Base-by-base conservation (phyloP, 2,888 invertebrate genomes). In the Stictocephala bisonia region DNA sequence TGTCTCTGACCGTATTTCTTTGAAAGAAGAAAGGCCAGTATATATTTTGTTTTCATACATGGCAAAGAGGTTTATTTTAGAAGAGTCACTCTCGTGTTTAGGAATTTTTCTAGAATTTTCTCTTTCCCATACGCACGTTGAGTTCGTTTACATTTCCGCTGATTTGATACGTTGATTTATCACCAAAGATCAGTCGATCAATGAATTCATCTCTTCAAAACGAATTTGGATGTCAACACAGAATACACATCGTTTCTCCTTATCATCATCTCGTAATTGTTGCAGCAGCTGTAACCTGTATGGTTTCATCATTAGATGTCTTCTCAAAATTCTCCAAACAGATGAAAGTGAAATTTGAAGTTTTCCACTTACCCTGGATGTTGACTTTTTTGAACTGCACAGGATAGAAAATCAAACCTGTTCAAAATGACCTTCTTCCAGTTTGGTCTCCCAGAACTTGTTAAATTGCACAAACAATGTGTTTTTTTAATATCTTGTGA, bases 151-250 rank as follows among this genome's bases (percentile, higher is more conserved):
- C n/a, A n/a, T n/a, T n/a, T n/a, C n/a, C n/a, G n/a, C n/a, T n/a
- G n/a, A n/a, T n/a, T n/a, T n/a, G n/a, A n/a, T n/a, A n/a, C n/a
- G n/a, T n/a, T n/a, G n/a, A n/a, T n/a, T n/a, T n/a, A n/a, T n/a
- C n/a, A n/a, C n/a, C n/a, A n/a, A 64, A 40, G 26, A 64, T 40
- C 9, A 64, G 64, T 40, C 64, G 1, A 40, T 64, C 64, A 64
- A 9, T 24, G 41, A 64, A 35, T 20, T 40, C 64, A 64, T 64
- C 64, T 64, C n/a, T 41, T 64, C 64, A 3, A 20, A 20, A 35
- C 35, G 41, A 40, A 11, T 41, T 40, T 40, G n/a, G 35, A 64
- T 35, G 41, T 41, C 41, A 40, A 20, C 64, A 64, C 64, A 64
- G 22, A 64, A 64, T 18, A 15, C 64, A 29, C 31, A 64, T 7